Percentiles rank a stretch among this genome's conserved stretches.
phyloP scores from a whole-genome alignment of 2,797 vertebrate genomes.

The Potorous gilbertii region DNA sequence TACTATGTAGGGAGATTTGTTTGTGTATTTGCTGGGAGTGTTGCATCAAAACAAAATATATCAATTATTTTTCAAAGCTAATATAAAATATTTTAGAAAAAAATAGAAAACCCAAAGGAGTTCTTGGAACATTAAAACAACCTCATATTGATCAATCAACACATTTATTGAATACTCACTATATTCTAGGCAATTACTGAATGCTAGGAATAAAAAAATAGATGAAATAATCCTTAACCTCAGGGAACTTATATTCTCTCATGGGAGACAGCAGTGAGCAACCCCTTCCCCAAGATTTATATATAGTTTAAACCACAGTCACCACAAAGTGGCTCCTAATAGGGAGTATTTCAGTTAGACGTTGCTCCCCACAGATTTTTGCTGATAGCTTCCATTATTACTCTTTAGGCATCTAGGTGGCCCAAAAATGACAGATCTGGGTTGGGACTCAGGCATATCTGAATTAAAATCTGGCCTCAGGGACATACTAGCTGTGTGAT shows the following conservation, averaged over 20 bases:
- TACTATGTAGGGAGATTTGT: not conserved
- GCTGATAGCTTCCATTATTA: not conserved
- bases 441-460: not conserved
- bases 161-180: not conserved
- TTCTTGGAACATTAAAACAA: not conserved
- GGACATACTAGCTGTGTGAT: not conserved
- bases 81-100: not conserved
- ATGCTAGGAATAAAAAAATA: not conserved
- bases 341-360: not conserved
- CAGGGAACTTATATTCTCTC: not conserved
- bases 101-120: not conserved
- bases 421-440: not conserved
- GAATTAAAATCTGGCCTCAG: not conserved
- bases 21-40: not conserved
- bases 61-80: not conserved
- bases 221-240: not conserved
- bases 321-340: not conserved
- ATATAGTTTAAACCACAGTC: not conserved
- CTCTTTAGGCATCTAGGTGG: not conserved
- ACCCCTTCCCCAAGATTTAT: not conserved
- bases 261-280: not conserved
- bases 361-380: not conserved
- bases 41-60: not conserved
- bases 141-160: not conserved
- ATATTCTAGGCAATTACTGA: not conserved